Conservation (phyloP, 1,140 invertebrate species). For the Drosophila auraria region DNA sequence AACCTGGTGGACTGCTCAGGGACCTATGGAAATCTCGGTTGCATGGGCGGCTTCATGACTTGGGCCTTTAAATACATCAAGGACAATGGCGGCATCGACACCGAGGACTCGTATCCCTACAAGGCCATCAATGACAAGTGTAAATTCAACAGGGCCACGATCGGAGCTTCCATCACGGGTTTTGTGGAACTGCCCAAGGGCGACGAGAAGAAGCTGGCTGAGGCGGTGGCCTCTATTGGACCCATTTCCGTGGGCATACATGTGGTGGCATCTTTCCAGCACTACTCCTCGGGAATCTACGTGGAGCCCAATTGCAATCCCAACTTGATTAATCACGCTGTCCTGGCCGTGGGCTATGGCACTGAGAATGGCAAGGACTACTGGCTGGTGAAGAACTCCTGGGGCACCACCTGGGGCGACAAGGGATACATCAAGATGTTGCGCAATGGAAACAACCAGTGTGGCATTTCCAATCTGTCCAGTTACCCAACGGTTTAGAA, state of each 20-base stretch:
- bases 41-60: neutral
- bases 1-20: conserved; percentile 5
- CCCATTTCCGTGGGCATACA: neutral
- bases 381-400: conserved; percentile 24
- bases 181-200: neutral
- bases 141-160: neutral
- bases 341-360: conserved; percentile 8
- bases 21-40: neutral
- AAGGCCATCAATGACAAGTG: neutral
- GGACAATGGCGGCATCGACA: conserved; percentile 9
- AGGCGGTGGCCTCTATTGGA: conserved; percentile 1
- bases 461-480: conserved; percentile 4
- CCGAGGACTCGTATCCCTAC: conserved; percentile 12
- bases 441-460: conserved; percentile 14
- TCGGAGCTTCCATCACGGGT: neutral
- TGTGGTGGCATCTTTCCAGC: neutral
- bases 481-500: too few species aligned
- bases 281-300: neutral
- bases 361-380: neutral
- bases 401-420: neutral
- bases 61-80: neutral
- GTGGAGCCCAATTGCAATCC: neutral
- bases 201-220: conserved; percentile 1
- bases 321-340: neutral
- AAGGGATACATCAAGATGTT: conserved; percentile 13